Evolutionary conservation across 2,888 invertebrate genomes (phyloP).

Genomic region (Minunthozetes semirufus): DNA sequence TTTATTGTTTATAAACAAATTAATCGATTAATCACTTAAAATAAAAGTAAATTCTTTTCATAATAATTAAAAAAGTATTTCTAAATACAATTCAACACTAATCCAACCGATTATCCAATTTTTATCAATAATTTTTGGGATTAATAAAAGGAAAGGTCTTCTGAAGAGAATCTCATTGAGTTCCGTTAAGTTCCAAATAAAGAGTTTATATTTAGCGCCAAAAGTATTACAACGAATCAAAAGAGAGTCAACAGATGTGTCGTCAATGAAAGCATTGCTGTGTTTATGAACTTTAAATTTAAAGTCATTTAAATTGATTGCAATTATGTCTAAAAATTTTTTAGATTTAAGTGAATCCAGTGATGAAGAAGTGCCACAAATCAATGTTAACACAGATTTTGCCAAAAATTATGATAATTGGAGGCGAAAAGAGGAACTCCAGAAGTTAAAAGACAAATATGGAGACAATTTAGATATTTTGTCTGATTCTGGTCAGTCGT

Average conservation of each 20-base stretch:
- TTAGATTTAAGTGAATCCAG: conserved; percentile 34
- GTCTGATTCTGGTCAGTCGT: conserved; percentile 47
- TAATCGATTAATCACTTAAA: too few species aligned
- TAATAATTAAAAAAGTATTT: too few species aligned
- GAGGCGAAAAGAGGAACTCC: conserved; percentile 76
- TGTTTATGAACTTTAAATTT: background rate
- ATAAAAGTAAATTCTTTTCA: too few species aligned
- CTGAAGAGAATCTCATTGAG: too few species aligned
- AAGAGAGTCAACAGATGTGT: background rate
- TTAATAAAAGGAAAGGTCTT: too few species aligned
- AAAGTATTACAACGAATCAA: background rate
- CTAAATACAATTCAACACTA: too few species aligned
- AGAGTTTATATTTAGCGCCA: background rate
- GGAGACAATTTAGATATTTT: conserved; percentile 55
- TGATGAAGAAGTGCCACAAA: conserved; percentile 46
- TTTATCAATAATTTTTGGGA: too few species aligned
- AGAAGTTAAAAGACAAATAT: conserved; percentile 65
- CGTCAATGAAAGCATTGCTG: background rate
- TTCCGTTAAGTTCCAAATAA: background rate
- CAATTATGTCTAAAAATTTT: background rate
- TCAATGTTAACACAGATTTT: conserved; percentile 69
- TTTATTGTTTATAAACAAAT: background rate
- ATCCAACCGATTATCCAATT: too few species aligned
- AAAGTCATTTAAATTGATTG: background rate
- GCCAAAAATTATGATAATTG: conserved; percentile 75